A percentile compares a stretch with the other conserved stretches of the same genome.
These are phyloP conservation scores for Ceratotherium simum DNA, from an alignment of 2,113 vertebrate species.

Conservation along the genomic window DNA sequence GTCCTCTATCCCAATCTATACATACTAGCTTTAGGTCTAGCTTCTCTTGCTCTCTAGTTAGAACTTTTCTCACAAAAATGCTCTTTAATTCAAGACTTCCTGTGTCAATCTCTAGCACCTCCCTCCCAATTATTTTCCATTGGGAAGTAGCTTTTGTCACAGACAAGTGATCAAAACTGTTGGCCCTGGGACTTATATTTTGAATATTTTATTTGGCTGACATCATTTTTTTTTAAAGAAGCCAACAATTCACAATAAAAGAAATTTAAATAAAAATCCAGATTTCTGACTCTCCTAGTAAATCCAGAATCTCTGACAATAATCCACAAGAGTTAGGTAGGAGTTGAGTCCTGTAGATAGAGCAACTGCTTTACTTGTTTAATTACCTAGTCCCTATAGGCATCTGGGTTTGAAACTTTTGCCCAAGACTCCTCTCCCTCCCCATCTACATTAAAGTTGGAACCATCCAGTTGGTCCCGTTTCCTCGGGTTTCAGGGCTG, in stretches of 20 bases:
- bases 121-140: background rate
- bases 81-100: background rate
- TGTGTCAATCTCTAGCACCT: background rate
- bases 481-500: background rate
- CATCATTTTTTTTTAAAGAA: background rate
- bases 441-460: background rate
- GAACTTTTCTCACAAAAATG: background rate
- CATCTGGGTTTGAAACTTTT: background rate
- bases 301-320: background rate
- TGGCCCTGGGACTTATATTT: background rate
- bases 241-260: background rate
- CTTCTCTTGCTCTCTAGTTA: background rate
- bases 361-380: background rate
- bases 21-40: background rate
- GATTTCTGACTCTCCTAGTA: background rate
- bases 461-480: background rate
- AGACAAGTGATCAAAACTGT: background rate
- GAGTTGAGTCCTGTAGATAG: background rate
- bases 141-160: background rate
- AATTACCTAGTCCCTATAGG: rapidly evolving
- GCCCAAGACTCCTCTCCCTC: too few relatives aligned
- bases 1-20: background rate
- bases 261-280: background rate
- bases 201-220: background rate
- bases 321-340: background rate